A percentile compares a stretch with the other conserved stretches of the same genome.
phyloP scores from a whole-genome alignment of 2,113 vertebrate species.

The Lontra canadensis region DNA sequence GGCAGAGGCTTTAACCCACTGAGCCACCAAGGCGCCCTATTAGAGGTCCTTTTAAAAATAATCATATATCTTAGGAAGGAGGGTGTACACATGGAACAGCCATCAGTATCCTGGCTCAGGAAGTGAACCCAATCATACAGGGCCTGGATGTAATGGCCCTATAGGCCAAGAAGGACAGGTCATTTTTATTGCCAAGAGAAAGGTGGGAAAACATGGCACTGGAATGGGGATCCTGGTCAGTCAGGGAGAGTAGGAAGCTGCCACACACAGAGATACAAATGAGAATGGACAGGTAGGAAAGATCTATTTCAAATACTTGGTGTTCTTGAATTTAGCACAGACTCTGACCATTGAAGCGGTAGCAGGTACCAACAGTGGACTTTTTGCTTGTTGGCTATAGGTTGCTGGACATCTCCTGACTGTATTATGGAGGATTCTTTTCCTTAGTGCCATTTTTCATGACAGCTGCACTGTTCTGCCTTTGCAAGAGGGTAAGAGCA shows the following conservation, averaged over 20 bases:
- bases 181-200: not conserved
- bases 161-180: not conserved
- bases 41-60: not conserved
- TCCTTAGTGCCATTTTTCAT: not conserved
- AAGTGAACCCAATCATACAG: not conserved
- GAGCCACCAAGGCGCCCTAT: too few relatives aligned
- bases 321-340: not conserved
- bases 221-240: not conserved
- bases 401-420: not conserved
- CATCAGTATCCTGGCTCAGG: slow-evolving; percentile 3
- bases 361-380: not conserved
- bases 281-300: not conserved
- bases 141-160: not conserved
- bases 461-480: not conserved
- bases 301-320: not conserved
- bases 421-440: not conserved
- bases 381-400: not conserved
- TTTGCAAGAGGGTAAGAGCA: not conserved
- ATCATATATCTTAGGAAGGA: not conserved
- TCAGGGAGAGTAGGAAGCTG: not conserved
- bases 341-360: not conserved
- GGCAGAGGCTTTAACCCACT: too few relatives aligned
- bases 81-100: not conserved
- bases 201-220: not conserved
- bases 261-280: not conserved